Conservation (phyloP, 2,888 invertebrate genomes). For the Eupithecia tripunctaria region DNA sequence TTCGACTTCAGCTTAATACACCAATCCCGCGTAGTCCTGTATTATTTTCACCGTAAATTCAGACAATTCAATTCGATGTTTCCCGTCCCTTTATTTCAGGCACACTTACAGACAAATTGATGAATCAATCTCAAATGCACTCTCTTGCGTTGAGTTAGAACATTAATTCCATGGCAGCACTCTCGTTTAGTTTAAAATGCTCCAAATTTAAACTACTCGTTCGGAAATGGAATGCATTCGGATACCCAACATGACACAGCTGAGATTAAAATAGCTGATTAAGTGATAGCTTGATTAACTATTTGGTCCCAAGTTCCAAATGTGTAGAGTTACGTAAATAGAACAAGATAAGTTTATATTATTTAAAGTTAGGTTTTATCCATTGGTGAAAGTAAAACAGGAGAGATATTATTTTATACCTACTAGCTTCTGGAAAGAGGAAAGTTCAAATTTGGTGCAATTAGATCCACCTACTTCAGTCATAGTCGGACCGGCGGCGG, state of each 20-base stretch:
- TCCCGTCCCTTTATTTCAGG: slow-evolving; percentile 31
- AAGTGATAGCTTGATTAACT: neutral
- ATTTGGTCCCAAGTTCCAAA: neutral
- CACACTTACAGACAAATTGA: slow-evolving; percentile 30
- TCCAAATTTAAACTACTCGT: slow-evolving; percentile 64
- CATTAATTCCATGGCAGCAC: slow-evolving; percentile 43
- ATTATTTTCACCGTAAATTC: neutral
- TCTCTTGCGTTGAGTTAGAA: slow-evolving; percentile 37
- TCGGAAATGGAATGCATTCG: slow-evolving; percentile 68
- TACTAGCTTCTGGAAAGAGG: no score
- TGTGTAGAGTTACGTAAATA: neutral
- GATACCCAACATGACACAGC: slow-evolving; percentile 33
- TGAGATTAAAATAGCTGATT: neutral
- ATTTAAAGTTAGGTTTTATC: neutral
- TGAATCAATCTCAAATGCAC: slow-evolving; percentile 45
- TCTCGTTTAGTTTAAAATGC: slow-evolving; percentile 49
- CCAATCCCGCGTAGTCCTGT: neutral
- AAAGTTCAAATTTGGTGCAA: no score
- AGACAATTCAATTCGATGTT: slow-evolving; percentile 33
- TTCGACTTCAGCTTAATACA: neutral
- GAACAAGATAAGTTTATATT: neutral
- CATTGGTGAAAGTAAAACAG: no score
- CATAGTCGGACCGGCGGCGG: no score
- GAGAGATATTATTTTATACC: no score
- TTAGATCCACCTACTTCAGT: no score